These are phyloP conservation scores for Suricata suricatta DNA, from an alignment of 2,113 vertebrate species.

Conservation along the genomic window DNA sequence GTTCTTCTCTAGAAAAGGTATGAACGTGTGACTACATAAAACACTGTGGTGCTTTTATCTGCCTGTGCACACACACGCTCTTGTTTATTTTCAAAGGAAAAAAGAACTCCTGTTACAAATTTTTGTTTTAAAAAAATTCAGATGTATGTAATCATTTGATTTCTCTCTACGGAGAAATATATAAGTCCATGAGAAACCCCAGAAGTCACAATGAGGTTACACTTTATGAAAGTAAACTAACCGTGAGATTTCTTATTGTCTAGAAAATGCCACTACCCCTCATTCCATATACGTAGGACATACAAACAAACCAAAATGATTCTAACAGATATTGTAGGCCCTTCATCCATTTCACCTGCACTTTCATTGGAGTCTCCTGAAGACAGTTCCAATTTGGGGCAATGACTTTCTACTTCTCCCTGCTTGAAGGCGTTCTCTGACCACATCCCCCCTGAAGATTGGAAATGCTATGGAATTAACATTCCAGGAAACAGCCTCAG, in stretches of 20 bases:
- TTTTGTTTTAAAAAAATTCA: background rate
- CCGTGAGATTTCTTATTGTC: background rate
- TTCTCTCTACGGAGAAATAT: background rate
- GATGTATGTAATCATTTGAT: background rate
- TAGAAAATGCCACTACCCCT: background rate
- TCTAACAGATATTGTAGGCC: background rate
- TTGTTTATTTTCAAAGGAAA: slow-evolving; percentile 43
- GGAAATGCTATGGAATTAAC: background rate
- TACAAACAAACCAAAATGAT: background rate
- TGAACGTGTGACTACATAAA: background rate
- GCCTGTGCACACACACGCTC: background rate
- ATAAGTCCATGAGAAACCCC: background rate
- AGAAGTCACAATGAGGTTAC: background rate
- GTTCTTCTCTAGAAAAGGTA: background rate
- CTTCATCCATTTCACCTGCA: background rate
- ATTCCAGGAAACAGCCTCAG: background rate
- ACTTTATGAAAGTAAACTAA: background rate
- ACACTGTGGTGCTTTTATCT: background rate
- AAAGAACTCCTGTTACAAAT: background rate
- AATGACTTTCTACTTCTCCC: background rate
- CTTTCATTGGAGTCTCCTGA: background rate
- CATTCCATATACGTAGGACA: background rate
- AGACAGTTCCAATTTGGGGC: background rate
- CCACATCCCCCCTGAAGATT: background rate
- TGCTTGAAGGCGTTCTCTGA: background rate